These are phyloP conservation scores for Phortica magna DNA, from an alignment of 2,888 invertebrate species.

Conservation along the genomic window DNA sequence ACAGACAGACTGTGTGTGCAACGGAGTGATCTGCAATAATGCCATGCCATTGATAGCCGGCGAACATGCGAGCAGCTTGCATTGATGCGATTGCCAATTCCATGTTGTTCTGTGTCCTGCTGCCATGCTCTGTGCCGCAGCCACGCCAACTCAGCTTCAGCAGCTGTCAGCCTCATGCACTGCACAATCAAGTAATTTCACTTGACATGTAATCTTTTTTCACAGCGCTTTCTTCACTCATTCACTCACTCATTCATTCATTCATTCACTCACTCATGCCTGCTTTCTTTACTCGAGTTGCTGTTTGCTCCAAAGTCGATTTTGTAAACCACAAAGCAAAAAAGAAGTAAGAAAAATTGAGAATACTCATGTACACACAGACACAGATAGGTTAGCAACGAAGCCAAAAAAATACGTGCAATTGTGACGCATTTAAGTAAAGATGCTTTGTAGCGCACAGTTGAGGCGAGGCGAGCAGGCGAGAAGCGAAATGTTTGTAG, in stretches of 20 bases:
- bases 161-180: slow-evolving; percentile 33
- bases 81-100: slow-evolving; percentile 10
- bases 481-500: slow-evolving; percentile 6
- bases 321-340: slow-evolving; percentile 22
- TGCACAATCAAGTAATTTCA: slow-evolving; percentile 60
- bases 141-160: neutral
- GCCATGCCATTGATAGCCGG: neutral
- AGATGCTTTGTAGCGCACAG: neutral
- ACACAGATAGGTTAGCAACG: neutral
- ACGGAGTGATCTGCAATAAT: neutral
- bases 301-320: slow-evolving; percentile 12
- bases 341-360: neutral
- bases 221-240: slow-evolving; percentile 25
- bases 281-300: neutral
- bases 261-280: neutral
- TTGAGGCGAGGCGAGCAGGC: neutral
- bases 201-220: slow-evolving; percentile 66
- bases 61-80: neutral
- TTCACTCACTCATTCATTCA: neutral
- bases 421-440: neutral
- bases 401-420: neutral
- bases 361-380: neutral
- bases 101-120: neutral
- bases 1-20: neutral
- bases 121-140: slow-evolving; percentile 1